Base-by-base conservation (phyloP, 2,888 invertebrate genomes). In the Perdita meconis region DNA sequence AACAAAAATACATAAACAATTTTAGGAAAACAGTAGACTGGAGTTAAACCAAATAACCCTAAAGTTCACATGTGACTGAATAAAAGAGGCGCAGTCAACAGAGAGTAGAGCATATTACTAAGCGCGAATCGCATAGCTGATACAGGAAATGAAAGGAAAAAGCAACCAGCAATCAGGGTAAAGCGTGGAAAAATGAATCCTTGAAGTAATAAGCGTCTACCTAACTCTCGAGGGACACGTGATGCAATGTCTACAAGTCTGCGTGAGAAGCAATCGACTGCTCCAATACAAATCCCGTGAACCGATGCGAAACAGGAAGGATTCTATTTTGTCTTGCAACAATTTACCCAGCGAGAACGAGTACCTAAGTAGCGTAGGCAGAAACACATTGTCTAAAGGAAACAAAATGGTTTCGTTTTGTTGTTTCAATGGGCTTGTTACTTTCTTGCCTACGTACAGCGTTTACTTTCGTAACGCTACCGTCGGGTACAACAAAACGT, bases 241-340 rank as follows among this genome's bases (percentile, higher is more conserved):
- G 67, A 67, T 22, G 55, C 53, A 40, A 22, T 22, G 38, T 69
- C 22, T 47, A 26, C 19, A 22, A 22, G 63, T 80, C 50, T 44
- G 65, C 19, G 60, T 50, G 47, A 70, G 67, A 30, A 57, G 71
- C 47, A 80, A 82, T 79, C 82, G 81, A 64, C 73, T 77, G 68
- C 59, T 75, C 71, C 67, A 71, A 86, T 86, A 80, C 76, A 83
- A 81, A 85, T 83, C 81, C 80, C 75, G 84, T 80, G 81, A 86
- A 86, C 74, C 80, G 75, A 82, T 80, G 78, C 76, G 75, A 78
- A 78, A 81, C 77, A 12, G 57, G 40, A 40, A 36, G 22, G 57
- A 30, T 22, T 51, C 8, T 55, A 60, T 56, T 72, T 50, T 56
- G 50, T 42, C 34, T 66, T 22, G 40, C 38, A 16, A 61, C 59